Conservation (phyloP, 2,113 vertebrate species). For the Triplophysa dalaica region DNA sequence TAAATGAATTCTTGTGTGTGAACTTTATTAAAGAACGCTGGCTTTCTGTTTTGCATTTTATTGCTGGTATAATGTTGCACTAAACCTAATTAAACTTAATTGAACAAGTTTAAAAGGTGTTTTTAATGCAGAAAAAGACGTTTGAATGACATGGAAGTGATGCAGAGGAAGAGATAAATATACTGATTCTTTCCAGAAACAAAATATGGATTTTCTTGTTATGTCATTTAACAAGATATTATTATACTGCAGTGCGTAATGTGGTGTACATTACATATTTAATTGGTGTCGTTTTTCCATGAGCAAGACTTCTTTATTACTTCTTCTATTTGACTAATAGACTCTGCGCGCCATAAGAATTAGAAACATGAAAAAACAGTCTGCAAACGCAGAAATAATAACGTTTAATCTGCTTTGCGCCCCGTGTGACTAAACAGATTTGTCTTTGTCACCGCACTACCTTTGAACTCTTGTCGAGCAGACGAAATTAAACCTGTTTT, state of each 20-base stretch:
- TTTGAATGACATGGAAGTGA: no score
- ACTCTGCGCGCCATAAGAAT: background rate
- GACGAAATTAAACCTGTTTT: conserved; percentile 18
- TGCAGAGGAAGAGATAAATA: no score
- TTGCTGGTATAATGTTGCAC: background rate
- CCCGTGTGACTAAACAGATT: conserved; percentile 46
- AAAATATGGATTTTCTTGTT: no score
- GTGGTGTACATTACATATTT: background rate
- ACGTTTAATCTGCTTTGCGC: conserved; percentile 42
- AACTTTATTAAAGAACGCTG: background rate
- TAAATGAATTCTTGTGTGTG: background rate
- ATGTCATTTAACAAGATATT: no score
- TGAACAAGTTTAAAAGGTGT: background rate
- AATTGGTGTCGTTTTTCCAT: background rate
- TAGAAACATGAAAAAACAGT: background rate
- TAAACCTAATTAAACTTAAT: conserved; percentile 5
- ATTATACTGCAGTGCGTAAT: no score
- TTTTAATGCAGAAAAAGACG: background rate
- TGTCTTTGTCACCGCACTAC: conserved; percentile 24
- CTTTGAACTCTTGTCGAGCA: conserved; percentile 31
- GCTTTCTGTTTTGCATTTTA: conserved; percentile 3
- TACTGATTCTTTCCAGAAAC: no score
- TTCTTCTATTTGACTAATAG: background rate
- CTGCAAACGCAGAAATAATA: conserved; percentile 22
- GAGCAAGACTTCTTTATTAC: conserved; percentile 5